A percentile compares a stretch with the other conserved stretches of the same genome.
phyloP scores from a whole-genome alignment of 2,888 invertebrate species.

The Agrypnus murinus region DNA sequence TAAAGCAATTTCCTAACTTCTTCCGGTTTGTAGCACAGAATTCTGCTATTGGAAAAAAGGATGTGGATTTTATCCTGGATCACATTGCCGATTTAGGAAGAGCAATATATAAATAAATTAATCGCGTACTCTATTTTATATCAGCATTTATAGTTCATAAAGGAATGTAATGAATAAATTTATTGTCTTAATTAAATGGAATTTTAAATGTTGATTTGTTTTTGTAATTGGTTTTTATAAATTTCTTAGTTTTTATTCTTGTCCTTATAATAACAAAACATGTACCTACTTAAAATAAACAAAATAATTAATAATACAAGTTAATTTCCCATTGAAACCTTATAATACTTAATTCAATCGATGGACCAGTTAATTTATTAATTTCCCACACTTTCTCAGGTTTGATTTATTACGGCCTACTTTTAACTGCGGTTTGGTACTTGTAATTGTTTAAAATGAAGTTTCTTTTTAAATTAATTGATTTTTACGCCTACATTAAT shows the following conservation, averaged over 20 bases:
- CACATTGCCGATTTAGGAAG: slow-evolving; percentile 76
- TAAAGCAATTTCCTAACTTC: slow-evolving; percentile 78
- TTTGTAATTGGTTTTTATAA: too few species aligned
- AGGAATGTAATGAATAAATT: too few species aligned
- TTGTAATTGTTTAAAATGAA: slow-evolving; percentile 6
- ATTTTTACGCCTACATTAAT: slow-evolving; percentile 1
- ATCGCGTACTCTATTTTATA: too few species aligned
- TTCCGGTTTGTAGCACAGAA: slow-evolving; percentile 80
- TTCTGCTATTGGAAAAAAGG: slow-evolving; percentile 74
- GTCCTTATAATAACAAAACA: neutral
- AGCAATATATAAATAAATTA: slow-evolving; percentile 58
- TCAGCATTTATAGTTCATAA: too few species aligned
- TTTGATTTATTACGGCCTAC: slow-evolving; percentile 12
- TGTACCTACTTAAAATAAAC: neutral
- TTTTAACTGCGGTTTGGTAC: neutral
- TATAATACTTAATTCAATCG: neutral
- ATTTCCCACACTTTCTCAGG: slow-evolving; percentile 6
- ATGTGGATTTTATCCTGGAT: slow-evolving; percentile 77
- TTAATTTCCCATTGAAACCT: slow-evolving; percentile 2
- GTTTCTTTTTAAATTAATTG: slow-evolving; percentile 10
- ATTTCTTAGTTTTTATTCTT: too few species aligned
- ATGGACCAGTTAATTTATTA: slow-evolving; percentile 4
- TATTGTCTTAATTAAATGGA: too few species aligned
- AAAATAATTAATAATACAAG: neutral
- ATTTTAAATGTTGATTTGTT: too few species aligned